These are phyloP conservation scores for Amphipyra tragopoginis DNA, from an alignment of 2,888 invertebrate species.

Conservation along the genomic window DNA sequence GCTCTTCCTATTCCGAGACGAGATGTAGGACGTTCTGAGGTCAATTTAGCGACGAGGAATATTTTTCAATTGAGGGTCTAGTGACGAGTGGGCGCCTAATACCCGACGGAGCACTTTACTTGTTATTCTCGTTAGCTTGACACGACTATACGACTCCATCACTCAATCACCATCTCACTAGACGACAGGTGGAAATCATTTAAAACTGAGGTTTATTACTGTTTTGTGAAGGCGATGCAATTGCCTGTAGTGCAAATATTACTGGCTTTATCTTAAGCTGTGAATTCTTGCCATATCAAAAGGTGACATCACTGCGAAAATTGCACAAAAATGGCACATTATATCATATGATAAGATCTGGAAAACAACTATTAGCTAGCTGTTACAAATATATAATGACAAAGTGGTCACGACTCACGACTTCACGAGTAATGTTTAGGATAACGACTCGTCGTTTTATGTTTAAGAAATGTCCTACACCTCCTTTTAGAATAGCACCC, in stretches of 20 bases:
- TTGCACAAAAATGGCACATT: conserved; percentile 4
- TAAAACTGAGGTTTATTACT: conserved; percentile 50
- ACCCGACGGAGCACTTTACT: conserved; percentile 72
- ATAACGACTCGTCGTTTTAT: conserved; percentile 7
- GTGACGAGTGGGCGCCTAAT: conserved; percentile 78
- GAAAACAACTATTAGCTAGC: too few species aligned
- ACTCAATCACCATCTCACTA: conserved; percentile 59
- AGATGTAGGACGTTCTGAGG: conserved; percentile 77
- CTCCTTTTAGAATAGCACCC: conserved; percentile 19
- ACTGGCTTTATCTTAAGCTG: conserved; percentile 38
- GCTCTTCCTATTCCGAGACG: conserved; percentile 49
- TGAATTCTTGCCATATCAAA: conserved; percentile 21
- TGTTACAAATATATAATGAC: neutral
- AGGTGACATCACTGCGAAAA: conserved; percentile 40
- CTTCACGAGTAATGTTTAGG: conserved; percentile 14
- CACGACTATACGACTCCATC: conserved; percentile 67
- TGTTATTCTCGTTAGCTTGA: conserved; percentile 72
- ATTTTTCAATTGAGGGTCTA: conserved; percentile 82
- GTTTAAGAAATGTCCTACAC: conserved; percentile 13
- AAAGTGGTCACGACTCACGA: conserved; percentile 3
- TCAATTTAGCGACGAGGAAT: conserved; percentile 76
- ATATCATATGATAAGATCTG: conserved; percentile 12
- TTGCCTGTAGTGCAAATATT: conserved; percentile 11
- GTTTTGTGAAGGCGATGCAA: conserved; percentile 33
- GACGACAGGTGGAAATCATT: conserved; percentile 63